These are phyloP conservation scores for Stenotaenia linearis DNA, from an alignment of 2,888 invertebrate genomes.

Conservation along the genomic window DNA sequence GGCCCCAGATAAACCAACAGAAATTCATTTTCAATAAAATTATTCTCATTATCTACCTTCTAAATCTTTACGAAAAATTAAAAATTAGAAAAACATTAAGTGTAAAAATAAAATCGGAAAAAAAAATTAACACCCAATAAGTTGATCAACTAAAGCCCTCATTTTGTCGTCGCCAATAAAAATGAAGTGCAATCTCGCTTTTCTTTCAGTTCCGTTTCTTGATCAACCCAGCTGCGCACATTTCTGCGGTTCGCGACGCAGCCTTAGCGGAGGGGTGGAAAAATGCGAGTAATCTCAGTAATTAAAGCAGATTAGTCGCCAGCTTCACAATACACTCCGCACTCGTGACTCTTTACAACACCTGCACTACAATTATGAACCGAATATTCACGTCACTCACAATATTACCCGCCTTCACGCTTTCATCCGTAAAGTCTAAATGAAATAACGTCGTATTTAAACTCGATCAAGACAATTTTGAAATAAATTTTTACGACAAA, in stretches of 20 bases:
- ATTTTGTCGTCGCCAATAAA: neutral
- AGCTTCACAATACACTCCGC: neutral
- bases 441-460: neutral
- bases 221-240: neutral
- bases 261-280: neutral
- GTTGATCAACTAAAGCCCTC: neutral
- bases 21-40: neutral
- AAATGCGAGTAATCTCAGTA: conserved; percentile 4
- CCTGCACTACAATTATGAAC: neutral
- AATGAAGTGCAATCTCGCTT: neutral
- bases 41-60: neutral
- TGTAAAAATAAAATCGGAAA: no score
- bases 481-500: neutral
- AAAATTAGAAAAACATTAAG: no score
- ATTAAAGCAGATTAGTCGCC: conserved; percentile 9
- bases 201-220: neutral
- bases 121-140: neutral
- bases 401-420: neutral
- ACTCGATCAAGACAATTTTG: neutral
- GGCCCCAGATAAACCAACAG: neutral
- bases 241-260: neutral
- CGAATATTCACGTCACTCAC: neutral
- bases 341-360: neutral
- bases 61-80: neutral
- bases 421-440: neutral